Evolutionary conservation across 2,113 vertebrate genomes (phyloP).

Genomic region (Eptesicus fuscus): DNA sequence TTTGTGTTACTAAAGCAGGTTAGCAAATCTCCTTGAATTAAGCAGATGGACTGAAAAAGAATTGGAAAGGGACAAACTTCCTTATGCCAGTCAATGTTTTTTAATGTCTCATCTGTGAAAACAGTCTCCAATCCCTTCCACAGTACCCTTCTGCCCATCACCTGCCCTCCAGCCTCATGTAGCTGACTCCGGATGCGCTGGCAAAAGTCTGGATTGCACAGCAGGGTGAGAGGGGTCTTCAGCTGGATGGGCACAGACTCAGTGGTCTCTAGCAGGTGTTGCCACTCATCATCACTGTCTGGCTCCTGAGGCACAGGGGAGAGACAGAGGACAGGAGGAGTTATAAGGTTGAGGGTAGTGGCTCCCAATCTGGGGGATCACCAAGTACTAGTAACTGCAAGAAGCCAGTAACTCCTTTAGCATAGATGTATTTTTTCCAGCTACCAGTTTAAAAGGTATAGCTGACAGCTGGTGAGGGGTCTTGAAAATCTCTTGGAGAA

Average conservation of each 20-base stretch:
- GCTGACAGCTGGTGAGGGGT: neutral
- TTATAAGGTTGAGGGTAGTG: neutral
- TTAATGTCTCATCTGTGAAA: neutral
- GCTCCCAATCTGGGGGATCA: neutral
- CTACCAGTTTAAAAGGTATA: neutral
- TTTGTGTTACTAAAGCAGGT: neutral
- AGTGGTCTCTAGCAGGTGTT: conserved; percentile 77
- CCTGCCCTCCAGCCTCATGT: conserved; percentile 83
- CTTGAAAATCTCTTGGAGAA: neutral
- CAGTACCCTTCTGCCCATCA: conserved; percentile 56
- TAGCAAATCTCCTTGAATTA: neutral
- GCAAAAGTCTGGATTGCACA: conserved; percentile 79
- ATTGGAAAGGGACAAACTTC: neutral
- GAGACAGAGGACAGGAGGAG: neutral
- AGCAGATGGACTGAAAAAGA: neutral
- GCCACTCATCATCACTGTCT: conserved; percentile 89
- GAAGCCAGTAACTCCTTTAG: neutral
- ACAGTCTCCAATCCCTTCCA: neutral
- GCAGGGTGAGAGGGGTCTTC: conserved; percentile 69
- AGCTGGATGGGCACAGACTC: conserved; percentile 74
- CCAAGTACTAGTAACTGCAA: neutral
- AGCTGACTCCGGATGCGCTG: conserved; percentile 81
- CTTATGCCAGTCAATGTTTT: neutral
- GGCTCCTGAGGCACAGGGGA: conserved; percentile 75
- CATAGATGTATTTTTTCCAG: neutral